These are phyloP conservation scores for Drosophila rhopaloa DNA, from an alignment of 1,140 invertebrate genomes.

Conservation along the genomic window DNA sequence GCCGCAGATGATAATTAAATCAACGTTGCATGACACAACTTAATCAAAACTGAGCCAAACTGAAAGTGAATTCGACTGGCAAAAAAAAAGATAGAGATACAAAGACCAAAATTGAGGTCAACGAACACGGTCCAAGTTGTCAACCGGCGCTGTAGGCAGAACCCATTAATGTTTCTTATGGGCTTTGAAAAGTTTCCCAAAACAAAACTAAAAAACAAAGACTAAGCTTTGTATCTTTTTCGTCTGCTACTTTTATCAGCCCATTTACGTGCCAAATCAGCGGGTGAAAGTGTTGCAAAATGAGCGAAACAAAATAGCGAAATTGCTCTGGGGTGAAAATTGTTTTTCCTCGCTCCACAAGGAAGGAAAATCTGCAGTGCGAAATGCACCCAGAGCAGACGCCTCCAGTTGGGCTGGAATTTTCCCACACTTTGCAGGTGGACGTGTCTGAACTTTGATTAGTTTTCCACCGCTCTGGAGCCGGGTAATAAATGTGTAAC, in stretches of 20 bases:
- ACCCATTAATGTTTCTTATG: conserved; percentile 33
- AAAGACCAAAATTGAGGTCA: conserved; percentile 59
- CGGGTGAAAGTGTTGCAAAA: conserved; percentile 82
- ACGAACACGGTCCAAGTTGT: conserved; percentile 63
- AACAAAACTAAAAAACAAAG: conserved; percentile 41
- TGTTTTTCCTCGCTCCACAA: conserved; percentile 55
- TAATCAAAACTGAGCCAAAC: conserved; percentile 72
- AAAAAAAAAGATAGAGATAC: conserved; percentile 27
- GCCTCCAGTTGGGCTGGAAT: conserved; percentile 23
- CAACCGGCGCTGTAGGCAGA: conserved; percentile 56
- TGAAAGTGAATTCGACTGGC: conserved; percentile 73
- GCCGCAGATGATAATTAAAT: conserved; percentile 74
- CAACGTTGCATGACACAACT: conserved; percentile 81
- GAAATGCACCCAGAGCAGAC: conserved; percentile 17
- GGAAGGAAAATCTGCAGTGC: conserved; percentile 37
- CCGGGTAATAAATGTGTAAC: conserved; percentile 57
- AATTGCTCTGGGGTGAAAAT: conserved; percentile 58
- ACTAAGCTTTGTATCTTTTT: conserved; percentile 35
- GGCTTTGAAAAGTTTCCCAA: conserved; percentile 58
- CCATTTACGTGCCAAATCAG: conserved; percentile 77
- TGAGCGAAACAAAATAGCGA: conserved; percentile 33
- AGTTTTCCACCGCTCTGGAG: conserved; percentile 16
- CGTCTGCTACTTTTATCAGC: conserved; percentile 60
- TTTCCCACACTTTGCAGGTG: conserved; percentile 64
- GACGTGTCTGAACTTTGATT: conserved; percentile 68